Evolutionary conservation across 2,113 vertebrate species (phyloP).

Genomic region (Channa argus): DNA sequence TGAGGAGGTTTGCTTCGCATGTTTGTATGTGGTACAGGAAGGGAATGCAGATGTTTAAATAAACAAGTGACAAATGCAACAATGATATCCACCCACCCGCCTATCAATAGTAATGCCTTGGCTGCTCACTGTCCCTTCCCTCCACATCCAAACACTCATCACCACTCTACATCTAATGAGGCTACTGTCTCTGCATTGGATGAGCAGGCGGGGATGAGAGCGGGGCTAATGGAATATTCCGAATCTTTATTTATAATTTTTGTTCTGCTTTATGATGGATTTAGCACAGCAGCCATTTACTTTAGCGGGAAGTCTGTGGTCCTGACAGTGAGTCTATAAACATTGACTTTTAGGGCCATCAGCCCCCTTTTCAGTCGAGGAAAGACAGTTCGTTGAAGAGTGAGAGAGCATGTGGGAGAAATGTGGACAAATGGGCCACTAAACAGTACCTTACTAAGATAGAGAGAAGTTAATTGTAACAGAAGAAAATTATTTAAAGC

Average conservation of each 20-base stretch:
- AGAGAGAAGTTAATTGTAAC: background rate
- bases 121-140: background rate
- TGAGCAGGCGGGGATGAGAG: background rate
- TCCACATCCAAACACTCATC: constrained; percentile 15
- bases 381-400: background rate
- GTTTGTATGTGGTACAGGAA: no score
- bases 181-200: background rate
- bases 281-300: constrained; percentile 53
- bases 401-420: constrained; percentile 1
- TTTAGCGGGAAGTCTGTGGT: constrained; percentile 62
- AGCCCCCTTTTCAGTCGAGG: constrained; percentile 24
- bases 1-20: no score
- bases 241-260: constrained; percentile 63
- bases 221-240: constrained; percentile 53
- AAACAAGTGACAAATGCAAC: background rate
- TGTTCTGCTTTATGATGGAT: constrained; percentile 64
- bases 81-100: background rate
- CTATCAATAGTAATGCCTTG: background rate
- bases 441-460: constrained; percentile 10
- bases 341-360: constrained; percentile 73
- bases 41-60: background rate
- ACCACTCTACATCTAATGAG: background rate
- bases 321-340: constrained; percentile 67
- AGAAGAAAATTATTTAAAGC: background rate
- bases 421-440: constrained; percentile 24